Evolutionary conservation across 2,113 vertebrate genomes (phyloP).

Genomic region (Caranx melampygus): DNA sequence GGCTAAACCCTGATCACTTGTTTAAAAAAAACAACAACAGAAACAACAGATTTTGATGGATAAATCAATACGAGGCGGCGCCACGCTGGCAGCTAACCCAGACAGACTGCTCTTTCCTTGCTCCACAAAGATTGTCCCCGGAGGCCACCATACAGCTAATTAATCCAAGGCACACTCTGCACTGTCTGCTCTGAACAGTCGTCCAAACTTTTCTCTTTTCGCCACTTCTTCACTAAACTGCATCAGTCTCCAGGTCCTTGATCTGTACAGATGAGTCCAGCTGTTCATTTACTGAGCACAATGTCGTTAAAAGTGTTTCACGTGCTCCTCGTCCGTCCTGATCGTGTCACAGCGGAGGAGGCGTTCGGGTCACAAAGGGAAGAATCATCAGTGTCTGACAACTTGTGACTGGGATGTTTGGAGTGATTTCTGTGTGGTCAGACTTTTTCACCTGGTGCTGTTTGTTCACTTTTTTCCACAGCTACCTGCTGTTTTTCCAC

Average conservation of each 20-base stretch:
- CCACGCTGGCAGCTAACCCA: neutral
- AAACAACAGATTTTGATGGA: neutral
- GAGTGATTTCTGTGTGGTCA: neutral
- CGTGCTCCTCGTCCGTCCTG: no score
- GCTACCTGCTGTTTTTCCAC: slow-evolving; percentile 54
- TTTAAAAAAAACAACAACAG: no score
- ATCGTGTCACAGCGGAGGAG: neutral
- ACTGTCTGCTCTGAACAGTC: neutral
- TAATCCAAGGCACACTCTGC: rapidly evolving
- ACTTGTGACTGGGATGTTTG: neutral
- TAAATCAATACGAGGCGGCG: slow-evolving; percentile 23
- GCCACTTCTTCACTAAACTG: no score
- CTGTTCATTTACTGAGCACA: no score
- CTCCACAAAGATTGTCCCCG: slow-evolving; percentile 5
- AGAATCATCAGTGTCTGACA: no score
- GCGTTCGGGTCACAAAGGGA: no score
- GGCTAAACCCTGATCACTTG: neutral
- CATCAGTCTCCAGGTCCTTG: no score
- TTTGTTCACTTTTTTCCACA: neutral
- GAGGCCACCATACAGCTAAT: neutral
- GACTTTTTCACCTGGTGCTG: neutral
- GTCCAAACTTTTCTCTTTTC: no score
- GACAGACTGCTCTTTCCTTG: neutral
- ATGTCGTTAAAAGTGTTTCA: no score
- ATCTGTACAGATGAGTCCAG: no score